Conservation (phyloP, 2,113 vertebrate species). For the Anoplopoma fimbria region DNA sequence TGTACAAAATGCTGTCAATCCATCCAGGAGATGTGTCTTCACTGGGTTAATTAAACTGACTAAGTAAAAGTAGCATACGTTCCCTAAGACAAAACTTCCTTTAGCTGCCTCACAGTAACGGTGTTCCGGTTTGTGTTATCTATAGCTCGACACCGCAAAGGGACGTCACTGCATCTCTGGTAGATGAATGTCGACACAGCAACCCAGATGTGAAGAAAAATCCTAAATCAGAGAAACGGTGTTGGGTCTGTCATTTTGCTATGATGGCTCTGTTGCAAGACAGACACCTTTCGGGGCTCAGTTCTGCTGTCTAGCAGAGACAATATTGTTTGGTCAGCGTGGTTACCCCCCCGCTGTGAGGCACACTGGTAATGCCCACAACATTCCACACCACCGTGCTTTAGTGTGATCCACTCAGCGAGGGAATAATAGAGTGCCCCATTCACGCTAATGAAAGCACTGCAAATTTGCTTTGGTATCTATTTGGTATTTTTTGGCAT, state of each 20-base stretch:
- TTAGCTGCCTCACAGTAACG: conserved; percentile 5
- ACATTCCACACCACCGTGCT: neutral
- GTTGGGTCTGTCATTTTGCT: conserved; percentile 9
- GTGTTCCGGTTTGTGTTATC: conserved; percentile 13
- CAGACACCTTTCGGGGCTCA: neutral
- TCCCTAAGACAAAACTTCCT: conserved; percentile 35
- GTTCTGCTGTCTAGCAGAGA: neutral
- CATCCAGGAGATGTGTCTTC: neutral
- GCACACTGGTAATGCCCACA: neutral
- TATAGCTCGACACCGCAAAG: conserved; percentile 22
- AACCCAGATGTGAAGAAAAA: neutral
- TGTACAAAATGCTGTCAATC: neutral
- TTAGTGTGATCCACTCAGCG: neutral
- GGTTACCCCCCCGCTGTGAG: too few relatives aligned
- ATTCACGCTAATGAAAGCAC: neutral
- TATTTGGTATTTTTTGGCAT: neutral
- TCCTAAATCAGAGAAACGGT: neutral
- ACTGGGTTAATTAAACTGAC: neutral
- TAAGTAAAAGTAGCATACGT: neutral
- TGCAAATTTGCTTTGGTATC: neutral
- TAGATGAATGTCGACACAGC: neutral
- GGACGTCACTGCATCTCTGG: conserved; percentile 1
- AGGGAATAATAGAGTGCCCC: neutral
- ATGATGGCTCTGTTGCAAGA: neutral
- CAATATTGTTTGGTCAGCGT: neutral